Percentiles rank a stretch among this genome's conserved stretches.
phyloP scores from a whole-genome alignment of 2,888 invertebrate genomes.

The Ichneumoninae sp. region DNA sequence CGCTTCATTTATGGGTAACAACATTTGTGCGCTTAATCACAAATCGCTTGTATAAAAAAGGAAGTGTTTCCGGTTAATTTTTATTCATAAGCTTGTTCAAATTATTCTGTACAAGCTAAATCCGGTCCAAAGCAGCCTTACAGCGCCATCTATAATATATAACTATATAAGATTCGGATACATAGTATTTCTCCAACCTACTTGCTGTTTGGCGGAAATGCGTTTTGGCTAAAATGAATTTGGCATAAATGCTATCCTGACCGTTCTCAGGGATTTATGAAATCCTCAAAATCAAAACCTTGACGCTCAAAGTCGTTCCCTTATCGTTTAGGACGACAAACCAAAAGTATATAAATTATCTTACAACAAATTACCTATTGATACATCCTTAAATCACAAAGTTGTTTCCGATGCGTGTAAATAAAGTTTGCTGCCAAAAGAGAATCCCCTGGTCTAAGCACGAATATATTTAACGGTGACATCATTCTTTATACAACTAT shows the following conservation, averaged over 20 bases:
- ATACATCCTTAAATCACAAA: background rate
- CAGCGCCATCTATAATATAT: background rate
- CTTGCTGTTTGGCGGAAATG: too few relatives aligned
- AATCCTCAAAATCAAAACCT: background rate
- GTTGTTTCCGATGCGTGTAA: background rate
- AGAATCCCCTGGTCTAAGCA: background rate
- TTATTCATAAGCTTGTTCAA: background rate
- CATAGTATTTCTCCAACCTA: too few relatives aligned
- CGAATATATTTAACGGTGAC: background rate
- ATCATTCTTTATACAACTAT: background rate
- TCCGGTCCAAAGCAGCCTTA: background rate
- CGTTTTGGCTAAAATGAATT: background rate
- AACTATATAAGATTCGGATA: too few relatives aligned
- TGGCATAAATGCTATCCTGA: background rate
- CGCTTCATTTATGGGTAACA: too few relatives aligned
- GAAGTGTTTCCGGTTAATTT: background rate
- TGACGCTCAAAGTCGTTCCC: background rate
- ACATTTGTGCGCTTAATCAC: too few relatives aligned
- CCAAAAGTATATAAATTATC: background rate
- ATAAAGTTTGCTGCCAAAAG: background rate
- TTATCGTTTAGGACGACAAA: background rate
- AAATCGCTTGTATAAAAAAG: background rate
- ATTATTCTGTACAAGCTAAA: background rate
- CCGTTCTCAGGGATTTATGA: background rate
- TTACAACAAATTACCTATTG: background rate